phyloP scores from a whole-genome alignment of 1,140 invertebrate genomes.

The Helicoverpa zea region DNA sequence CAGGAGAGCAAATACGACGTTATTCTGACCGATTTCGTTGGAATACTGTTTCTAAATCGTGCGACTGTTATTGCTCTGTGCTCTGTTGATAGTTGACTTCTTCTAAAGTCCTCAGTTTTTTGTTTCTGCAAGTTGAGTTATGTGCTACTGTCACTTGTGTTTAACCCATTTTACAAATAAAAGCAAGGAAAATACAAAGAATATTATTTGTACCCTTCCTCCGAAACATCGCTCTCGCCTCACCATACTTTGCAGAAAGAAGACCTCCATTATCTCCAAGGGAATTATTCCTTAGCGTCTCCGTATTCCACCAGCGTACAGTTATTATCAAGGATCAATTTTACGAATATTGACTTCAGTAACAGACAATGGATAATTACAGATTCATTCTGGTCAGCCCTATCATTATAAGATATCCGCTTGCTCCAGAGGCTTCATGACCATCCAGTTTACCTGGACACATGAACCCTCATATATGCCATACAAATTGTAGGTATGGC shows the following conservation, averaged over 20 bases:
- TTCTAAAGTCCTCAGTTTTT: conserved; percentile 1
- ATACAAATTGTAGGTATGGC: neutral
- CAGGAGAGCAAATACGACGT: conserved; percentile 38
- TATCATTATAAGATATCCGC: conserved; percentile 36
- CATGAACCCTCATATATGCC: conserved; percentile 22
- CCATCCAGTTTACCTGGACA: conserved; percentile 11
- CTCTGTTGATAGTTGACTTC: conserved; percentile 16
- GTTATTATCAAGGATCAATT: conserved; percentile 16
- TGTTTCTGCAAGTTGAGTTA: neutral
- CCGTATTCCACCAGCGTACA: neutral
- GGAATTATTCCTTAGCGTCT: neutral
- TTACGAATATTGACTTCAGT: conserved; percentile 19
- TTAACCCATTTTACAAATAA: too few relatives aligned
- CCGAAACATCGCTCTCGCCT: too few relatives aligned
- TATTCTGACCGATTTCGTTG: conserved; percentile 47
- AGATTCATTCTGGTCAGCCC: conserved; percentile 29
- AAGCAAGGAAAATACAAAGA: too few relatives aligned
- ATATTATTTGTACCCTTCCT: too few relatives aligned
- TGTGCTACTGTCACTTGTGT: neutral
- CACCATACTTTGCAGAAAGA: neutral
- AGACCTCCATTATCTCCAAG: neutral
- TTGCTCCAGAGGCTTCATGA: conserved; percentile 28
- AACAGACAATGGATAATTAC: conserved; percentile 47
- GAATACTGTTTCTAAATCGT: conserved; percentile 42
- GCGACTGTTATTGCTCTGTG: conserved; percentile 22